phyloP scores from a whole-genome alignment of 2,797 vertebrate species.

The Loris lydekkerianus region DNA sequence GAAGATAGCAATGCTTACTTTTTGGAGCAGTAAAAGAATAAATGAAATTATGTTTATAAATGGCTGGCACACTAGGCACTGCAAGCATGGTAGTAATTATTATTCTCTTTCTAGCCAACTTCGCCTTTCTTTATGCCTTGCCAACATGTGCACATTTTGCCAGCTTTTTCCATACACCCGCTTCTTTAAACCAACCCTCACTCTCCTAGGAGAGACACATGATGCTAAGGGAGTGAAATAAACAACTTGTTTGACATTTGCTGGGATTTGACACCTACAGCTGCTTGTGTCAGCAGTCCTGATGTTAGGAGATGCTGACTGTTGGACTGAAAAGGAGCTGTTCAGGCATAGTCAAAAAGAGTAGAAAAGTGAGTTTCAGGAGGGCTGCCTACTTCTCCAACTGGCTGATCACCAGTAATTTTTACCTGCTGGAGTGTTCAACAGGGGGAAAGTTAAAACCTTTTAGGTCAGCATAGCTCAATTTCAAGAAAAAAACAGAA shows the following conservation, averaged over 20 bases:
- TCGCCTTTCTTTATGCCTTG: conserved; percentile 72
- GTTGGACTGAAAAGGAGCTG: not conserved
- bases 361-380: conserved; percentile 36
- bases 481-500: conserved; percentile 71
- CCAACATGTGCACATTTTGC: conserved; percentile 69
- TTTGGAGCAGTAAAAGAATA: conserved; percentile 48
- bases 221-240: conserved; percentile 41
- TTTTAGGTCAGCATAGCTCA: conserved; percentile 63
- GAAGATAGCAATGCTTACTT: conserved; percentile 54
- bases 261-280: conserved; percentile 35
- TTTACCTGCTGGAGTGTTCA: conserved; percentile 63
- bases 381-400: not conserved
- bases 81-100: conserved; percentile 70
- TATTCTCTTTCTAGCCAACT: conserved; percentile 52
- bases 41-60: conserved; percentile 74
- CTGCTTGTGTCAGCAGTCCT: not conserved
- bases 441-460: conserved; percentile 58
- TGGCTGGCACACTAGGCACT: conserved; percentile 56
- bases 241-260: conserved; percentile 58
- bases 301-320: not conserved
- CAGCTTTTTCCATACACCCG: conserved; percentile 51
- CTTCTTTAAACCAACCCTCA: conserved; percentile 53
- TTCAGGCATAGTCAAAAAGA: not conserved
- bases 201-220: conserved; percentile 34
- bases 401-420: conserved; percentile 37